Percentiles rank a stretch among this genome's conserved stretches.
Conservation (phyloP, 2,888 invertebrate genomes). For the Orthosia cruda region DNA sequence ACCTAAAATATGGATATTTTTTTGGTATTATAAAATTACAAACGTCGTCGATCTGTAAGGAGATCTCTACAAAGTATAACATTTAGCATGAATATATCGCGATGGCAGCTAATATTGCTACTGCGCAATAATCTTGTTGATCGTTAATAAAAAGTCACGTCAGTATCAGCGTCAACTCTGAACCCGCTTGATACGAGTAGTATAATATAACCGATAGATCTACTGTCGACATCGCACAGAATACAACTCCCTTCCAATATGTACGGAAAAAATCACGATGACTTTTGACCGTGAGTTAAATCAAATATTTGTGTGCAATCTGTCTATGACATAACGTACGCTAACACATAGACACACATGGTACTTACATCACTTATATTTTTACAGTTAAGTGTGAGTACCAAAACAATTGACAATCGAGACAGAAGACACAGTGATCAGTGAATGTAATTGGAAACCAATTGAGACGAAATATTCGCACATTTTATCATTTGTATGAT, state of each 20-base stretch:
- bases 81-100: neutral
- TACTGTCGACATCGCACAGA: conserved; percentile 12
- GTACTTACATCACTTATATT: neutral
- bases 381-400: neutral
- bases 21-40: too few relatives aligned
- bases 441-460: neutral
- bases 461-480: neutral
- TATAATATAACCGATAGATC: neutral
- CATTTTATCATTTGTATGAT: neutral
- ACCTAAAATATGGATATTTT: too few relatives aligned
- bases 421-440: neutral
- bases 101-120: neutral
- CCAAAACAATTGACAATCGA: neutral
- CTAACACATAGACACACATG: too few relatives aligned
- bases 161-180: conserved; percentile 32
- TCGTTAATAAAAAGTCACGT: conserved; percentile 13
- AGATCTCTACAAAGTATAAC: neutral
- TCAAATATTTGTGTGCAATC: conserved; percentile 14
- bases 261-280: neutral
- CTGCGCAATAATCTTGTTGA: conserved; percentile 41
- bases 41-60: neutral
- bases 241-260: neutral
- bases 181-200: conserved; percentile 18
- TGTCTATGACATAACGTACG: neutral
- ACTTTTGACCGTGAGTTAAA: neutral